These are phyloP conservation scores for Trichopoda pennipes DNA, from an alignment of 2,888 invertebrate genomes.

Conservation along the genomic window DNA sequence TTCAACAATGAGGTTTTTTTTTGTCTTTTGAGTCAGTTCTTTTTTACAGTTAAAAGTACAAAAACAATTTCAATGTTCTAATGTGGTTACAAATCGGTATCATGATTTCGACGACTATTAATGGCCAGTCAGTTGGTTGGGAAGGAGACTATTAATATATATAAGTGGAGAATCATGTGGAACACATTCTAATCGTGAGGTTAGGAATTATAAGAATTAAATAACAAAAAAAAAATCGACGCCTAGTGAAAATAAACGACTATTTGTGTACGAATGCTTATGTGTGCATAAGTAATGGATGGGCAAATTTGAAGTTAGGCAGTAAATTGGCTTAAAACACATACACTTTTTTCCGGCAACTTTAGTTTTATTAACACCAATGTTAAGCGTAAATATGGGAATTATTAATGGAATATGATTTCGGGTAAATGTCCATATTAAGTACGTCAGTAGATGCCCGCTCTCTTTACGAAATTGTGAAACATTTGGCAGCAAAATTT, in stretches of 20 bases:
- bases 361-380: no score
- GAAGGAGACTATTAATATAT: slow-evolving; percentile 34
- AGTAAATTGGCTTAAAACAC: no score
- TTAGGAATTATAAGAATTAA: slow-evolving; percentile 10
- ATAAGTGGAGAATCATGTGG: slow-evolving; percentile 41
- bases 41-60: slow-evolving; percentile 49
- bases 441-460: no score
- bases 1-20: slow-evolving; percentile 30
- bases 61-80: slow-evolving; percentile 52
- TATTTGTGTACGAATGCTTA: background rate
- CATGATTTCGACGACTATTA: slow-evolving; percentile 29
- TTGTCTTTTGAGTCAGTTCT: background rate
- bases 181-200: slow-evolving; percentile 37
- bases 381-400: no score
- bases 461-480: no score
- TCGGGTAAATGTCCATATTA: no score
- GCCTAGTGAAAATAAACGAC: background rate
- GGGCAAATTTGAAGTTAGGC: no score
- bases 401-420: no score
- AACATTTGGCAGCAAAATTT: no score
- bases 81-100: slow-evolving; percentile 49
- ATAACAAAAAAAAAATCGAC: background rate
- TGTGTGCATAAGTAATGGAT: no score
- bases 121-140: slow-evolving; percentile 28
- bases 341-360: no score